Base-by-base conservation (phyloP, 2,113 vertebrate species). In the Callionymus lyra region DNA sequence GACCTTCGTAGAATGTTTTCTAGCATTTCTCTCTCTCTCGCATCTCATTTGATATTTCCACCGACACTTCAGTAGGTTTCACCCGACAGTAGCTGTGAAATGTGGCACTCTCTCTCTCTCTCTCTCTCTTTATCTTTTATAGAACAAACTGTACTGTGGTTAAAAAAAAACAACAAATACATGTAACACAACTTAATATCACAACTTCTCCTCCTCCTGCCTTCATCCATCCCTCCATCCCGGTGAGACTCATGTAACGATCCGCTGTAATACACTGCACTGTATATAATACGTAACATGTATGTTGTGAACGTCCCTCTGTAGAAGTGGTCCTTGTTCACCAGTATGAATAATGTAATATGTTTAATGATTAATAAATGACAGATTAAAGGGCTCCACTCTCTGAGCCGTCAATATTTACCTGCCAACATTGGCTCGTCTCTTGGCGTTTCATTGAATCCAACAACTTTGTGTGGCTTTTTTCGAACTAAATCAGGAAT, bases 261-360 rank as follows among this genome's bases (percentile, higher is more conserved):
- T 63, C 63, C 78, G 80, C 76, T 74, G 78, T 81, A 81, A 78
- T 83, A 76, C 78, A 83, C 81, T 76, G 76, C 81, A 81, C 71
- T 83, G 81, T 83, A 83, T 81, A 83, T 83, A 83, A 80, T 72
- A 72, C 80, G 81, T 81, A 78, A 81, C 70, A 83, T 83, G 81
- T 81, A 80, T 81, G 81, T 83, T 63, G 80, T 82, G 78, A 76
- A 82, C 72, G 72, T 83, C 78, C 81, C 68, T 80, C 76, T 78
- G 81, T 83, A 80, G 68, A 81, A 81, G 78, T 83, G 81, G 76
- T 81, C 81, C 60, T 81, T 83, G 81, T 80, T 83, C 76, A 83
- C 78, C 67, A 63, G 74, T 83, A 83, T 83, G 72, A 83, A 75
- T 73, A 80, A 77, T 83, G 74, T 83, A 80, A 81, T 78, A 78